These are phyloP conservation scores for Pangasianodon hypophthalmus DNA, from an alignment of 2,113 vertebrate species.

Conservation along the genomic window DNA sequence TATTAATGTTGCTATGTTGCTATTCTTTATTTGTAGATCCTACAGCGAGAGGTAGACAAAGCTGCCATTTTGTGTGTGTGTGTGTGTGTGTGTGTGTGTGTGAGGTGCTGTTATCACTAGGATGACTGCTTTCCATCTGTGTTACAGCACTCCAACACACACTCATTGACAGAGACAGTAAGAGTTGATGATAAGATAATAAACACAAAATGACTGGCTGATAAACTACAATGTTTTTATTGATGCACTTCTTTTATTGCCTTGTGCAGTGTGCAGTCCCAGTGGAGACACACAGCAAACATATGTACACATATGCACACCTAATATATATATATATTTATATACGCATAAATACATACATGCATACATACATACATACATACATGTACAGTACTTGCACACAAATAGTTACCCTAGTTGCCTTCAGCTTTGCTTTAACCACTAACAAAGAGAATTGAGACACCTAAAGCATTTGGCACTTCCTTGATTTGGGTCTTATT, in stretches of 20 bases:
- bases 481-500: neutral
- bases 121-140: constrained; percentile 34
- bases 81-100: constrained; percentile 18
- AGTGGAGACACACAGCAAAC: neutral
- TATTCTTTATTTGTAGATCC: neutral
- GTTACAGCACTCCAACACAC: constrained; percentile 13
- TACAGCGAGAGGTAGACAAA: neutral
- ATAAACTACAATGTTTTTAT: constrained; percentile 27
- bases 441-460: no score
- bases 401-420: neutral
- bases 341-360: constrained; percentile 40
- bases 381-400: neutral
- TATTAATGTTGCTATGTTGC: neutral
- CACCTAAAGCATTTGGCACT: no score
- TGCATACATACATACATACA: constrained; percentile 31
- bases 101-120: constrained; percentile 1
- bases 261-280: neutral
- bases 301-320: neutral
- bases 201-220: constrained; percentile 14
- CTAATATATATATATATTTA: neutral
- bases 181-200: constrained; percentile 24
- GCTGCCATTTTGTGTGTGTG: constrained; percentile 4
- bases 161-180: neutral
- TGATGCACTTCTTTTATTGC: constrained; percentile 25
- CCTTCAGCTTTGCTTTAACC: no score